These are phyloP conservation scores for Onychostoma macrolepis DNA, from an alignment of 2,113 vertebrate genomes.

Conservation along the genomic window DNA sequence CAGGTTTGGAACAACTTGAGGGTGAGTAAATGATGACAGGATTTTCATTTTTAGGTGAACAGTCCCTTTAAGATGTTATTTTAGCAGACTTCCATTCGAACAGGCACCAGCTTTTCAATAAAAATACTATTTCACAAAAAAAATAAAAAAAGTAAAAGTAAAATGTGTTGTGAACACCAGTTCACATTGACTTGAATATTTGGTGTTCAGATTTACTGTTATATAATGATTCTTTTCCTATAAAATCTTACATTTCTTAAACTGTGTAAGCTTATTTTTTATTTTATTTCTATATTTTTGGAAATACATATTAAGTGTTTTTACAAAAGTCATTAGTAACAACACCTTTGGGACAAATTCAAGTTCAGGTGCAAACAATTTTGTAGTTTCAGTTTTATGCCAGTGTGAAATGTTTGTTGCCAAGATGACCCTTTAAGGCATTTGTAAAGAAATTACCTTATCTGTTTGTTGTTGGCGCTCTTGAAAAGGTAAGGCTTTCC, in stretches of 20 bases:
- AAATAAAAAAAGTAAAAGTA: not conserved
- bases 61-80: not conserved
- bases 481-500: not conserved
- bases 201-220: not conserved
- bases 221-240: not conserved
- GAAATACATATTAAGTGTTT: not conserved
- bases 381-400: not conserved
- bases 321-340: not conserved
- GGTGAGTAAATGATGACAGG: not conserved
- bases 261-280: not conserved
- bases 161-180: not conserved
- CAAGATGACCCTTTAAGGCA: not conserved
- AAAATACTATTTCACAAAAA: not conserved
- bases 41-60: not conserved
- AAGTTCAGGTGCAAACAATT: not conserved
- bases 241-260: not conserved
- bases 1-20: too few species aligned
- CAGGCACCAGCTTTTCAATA: not conserved
- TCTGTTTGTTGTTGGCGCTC: not conserved
- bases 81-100: not conserved
- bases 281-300: not conserved
- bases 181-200: not conserved
- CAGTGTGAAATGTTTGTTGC: not conserved
- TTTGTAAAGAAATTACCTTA: not conserved
- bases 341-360: not conserved